Percentiles rank a stretch among this genome's conserved stretches.
These are phyloP conservation scores for Pseudobourletiella spinata DNA, from an alignment of 1,140 invertebrate species.

Conservation along the genomic window DNA sequence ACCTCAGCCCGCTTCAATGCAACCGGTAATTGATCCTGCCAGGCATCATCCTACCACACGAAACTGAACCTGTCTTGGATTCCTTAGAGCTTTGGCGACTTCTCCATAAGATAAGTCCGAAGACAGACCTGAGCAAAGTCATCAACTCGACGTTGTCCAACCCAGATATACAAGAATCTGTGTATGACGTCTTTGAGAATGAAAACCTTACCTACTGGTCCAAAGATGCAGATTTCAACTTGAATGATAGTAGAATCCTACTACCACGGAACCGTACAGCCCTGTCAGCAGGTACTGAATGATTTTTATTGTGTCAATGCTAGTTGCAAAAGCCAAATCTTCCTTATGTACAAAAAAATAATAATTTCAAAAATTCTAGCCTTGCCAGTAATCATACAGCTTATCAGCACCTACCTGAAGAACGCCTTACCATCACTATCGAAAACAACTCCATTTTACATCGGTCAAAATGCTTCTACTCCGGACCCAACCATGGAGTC, in stretches of 20 bases:
- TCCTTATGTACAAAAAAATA: too few relatives aligned
- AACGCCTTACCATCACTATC: slow-evolving; percentile 11
- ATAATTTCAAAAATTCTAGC: slow-evolving; percentile 14
- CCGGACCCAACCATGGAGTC: background rate
- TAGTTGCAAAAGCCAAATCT: too few relatives aligned
- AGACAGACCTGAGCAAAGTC: slow-evolving; percentile 13
- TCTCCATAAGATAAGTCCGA: slow-evolving; percentile 16
- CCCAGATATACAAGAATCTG: slow-evolving; percentile 5
- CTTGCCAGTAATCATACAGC: slow-evolving; percentile 27
- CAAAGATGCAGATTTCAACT: slow-evolving; percentile 10
- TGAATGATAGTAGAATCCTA: slow-evolving; percentile 21
- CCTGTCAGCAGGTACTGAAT: slow-evolving; percentile 15
- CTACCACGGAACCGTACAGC: slow-evolving; percentile 25
- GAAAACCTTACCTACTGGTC: slow-evolving; percentile 30
- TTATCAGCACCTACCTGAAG: slow-evolving; percentile 18
- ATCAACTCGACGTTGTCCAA: slow-evolving; percentile 11
- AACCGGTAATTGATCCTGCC: background rate
- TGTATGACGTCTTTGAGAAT: slow-evolving; percentile 18
- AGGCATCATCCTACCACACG: too few relatives aligned
- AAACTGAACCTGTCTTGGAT: too few relatives aligned
- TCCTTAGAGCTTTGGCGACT: slow-evolving; percentile 17
- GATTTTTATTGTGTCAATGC: too few relatives aligned
- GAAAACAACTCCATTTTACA: slow-evolving; percentile 23
- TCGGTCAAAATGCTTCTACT: slow-evolving; percentile 2
- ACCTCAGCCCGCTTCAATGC: background rate